Conservation (phyloP, 2,797 vertebrate genomes). For the Acipenser oxyrinchus region DNA sequence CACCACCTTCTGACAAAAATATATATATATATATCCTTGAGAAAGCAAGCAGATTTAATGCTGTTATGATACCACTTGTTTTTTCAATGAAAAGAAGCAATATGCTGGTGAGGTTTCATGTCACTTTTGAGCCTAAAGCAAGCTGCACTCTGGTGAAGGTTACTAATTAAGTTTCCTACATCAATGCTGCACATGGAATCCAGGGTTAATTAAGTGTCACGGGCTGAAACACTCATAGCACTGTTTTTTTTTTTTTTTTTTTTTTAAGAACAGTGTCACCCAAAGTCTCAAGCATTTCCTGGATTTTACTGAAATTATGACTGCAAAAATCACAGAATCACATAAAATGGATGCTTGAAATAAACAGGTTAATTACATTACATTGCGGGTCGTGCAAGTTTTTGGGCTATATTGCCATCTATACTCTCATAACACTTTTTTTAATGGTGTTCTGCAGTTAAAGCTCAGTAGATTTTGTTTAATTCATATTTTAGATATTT, state of each 20-base stretch:
- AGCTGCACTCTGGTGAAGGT: background rate
- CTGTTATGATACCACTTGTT: background rate
- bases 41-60: background rate
- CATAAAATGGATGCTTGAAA: too few species aligned
- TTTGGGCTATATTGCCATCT: too few species aligned
- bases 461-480: too few species aligned
- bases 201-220: constrained; percentile 6
- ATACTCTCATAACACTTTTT: too few species aligned
- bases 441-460: too few species aligned
- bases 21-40: background rate
- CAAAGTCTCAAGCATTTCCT: background rate
- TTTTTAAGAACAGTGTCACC: background rate
- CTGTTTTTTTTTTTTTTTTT: background rate
- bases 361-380: too few species aligned
- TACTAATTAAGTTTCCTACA: background rate
- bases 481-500: too few species aligned
- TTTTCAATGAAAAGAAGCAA: background rate
- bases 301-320: background rate
- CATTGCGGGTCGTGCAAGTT: too few species aligned
- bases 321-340: too few species aligned
- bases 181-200: background rate
- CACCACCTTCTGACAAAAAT: background rate
- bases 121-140: background rate
- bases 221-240: background rate
- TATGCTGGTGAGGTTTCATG: background rate